Evolutionary conservation across 37 sponge, comb jelly and placozoan genomes (phyloP).

Genomic region (Geodia barretti): DNA sequence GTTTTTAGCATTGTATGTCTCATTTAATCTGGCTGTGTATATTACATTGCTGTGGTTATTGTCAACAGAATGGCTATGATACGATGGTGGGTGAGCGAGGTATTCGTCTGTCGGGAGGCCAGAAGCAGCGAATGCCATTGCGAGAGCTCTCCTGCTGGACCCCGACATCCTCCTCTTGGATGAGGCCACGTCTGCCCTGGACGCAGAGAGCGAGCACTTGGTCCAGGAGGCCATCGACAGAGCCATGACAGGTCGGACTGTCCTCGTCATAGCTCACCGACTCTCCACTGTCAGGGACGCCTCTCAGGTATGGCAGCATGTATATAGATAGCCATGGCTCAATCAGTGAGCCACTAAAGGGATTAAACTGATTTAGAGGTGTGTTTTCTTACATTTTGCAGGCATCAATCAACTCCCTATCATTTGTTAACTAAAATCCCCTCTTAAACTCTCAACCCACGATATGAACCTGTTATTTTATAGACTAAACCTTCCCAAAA

Average conservation of each 20-base stretch:
- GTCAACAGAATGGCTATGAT: constrained; percentile 68
- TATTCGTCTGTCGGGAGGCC: constrained; percentile 84
- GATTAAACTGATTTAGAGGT: not conserved
- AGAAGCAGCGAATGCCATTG: constrained; percentile 88
- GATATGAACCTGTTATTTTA: too few relatives aligned
- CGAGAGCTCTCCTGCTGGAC: constrained; percentile 74
- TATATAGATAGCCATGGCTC: not conserved
- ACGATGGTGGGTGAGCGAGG: constrained; percentile 88
- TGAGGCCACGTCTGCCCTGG: constrained; percentile 92
- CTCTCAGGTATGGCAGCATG: constrained; percentile 45
- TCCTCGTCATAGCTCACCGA: constrained; percentile 86
- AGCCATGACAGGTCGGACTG: constrained; percentile 87
- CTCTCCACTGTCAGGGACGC: constrained; percentile 89
- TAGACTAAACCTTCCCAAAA: too few relatives aligned
- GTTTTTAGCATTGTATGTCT: too few relatives aligned
- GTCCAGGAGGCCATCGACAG: constrained; percentile 91
- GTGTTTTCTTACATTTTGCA: too few relatives aligned
- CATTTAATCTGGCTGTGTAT: too few relatives aligned
- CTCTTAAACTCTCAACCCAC: not conserved
- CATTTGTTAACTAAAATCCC: too few relatives aligned
- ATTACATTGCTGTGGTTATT: too few relatives aligned
- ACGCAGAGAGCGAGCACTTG: constrained; percentile 91
- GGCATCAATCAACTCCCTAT: too few relatives aligned
- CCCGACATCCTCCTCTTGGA: constrained; percentile 80
- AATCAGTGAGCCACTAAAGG: not conserved